Conservation (phyloP, 1,140 invertebrate genomes). For the Drosophila sucinea region DNA sequence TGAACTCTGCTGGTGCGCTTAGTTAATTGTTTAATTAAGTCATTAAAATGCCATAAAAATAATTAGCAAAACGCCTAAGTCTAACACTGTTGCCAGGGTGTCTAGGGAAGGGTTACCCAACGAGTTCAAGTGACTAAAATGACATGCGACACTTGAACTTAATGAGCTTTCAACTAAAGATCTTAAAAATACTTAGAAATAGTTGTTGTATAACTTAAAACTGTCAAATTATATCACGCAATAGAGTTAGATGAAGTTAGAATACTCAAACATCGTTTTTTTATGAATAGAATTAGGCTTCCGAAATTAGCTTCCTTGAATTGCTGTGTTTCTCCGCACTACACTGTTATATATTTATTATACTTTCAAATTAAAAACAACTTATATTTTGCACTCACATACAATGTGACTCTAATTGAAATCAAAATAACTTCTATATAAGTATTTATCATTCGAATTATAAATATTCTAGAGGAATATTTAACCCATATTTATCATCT, state of each 20-base stretch:
- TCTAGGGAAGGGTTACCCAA: constrained; percentile 17
- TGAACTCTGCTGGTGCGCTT: constrained; percentile 56
- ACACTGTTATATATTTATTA: too few relatives aligned
- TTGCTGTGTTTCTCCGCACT: too few relatives aligned
- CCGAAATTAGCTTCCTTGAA: too few relatives aligned
- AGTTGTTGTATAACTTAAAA: background rate
- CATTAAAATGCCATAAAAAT: constrained; percentile 80
- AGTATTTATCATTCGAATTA: background rate
- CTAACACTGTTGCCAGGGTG: constrained; percentile 33
- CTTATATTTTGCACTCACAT: too few relatives aligned
- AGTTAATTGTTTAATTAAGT: constrained; percentile 81
- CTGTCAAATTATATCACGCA: too few relatives aligned
- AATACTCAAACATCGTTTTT: too few relatives aligned
- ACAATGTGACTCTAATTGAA: too few relatives aligned
- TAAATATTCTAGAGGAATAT: constrained; percentile 1
- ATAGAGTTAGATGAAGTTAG: too few relatives aligned
- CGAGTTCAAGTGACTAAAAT: constrained; percentile 57
- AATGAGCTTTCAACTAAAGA: constrained; percentile 2
- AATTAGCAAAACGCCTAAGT: constrained; percentile 56
- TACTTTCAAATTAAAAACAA: too few relatives aligned
- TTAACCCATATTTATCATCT: constrained; percentile 46
- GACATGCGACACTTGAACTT: constrained; percentile 65
- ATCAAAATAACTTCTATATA: background rate
- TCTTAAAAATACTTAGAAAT: background rate
- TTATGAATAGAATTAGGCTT: too few relatives aligned